Percentiles rank a stretch among this genome's conserved stretches.
Evolutionary conservation across 2,797 vertebrate species (phyloP).

Genomic region (Agapornis canus): DNA sequence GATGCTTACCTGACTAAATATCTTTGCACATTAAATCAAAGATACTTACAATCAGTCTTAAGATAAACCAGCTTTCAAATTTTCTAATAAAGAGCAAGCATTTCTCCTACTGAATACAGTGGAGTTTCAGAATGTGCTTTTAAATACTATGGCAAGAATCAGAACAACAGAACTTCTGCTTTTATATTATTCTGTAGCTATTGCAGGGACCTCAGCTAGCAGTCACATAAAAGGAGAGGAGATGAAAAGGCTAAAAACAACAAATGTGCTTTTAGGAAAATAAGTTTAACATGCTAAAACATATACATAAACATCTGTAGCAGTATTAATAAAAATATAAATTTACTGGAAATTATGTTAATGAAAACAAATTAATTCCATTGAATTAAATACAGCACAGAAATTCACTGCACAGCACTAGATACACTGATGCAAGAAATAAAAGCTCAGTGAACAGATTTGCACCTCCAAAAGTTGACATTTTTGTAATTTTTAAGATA

Average conservation of each 20-base stretch:
- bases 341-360: constrained; percentile 59
- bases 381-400: constrained; percentile 63
- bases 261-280: neutral
- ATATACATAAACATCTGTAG: constrained; percentile 7
- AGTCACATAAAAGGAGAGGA: constrained; percentile 28
- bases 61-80: constrained; percentile 79
- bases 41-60: constrained; percentile 89
- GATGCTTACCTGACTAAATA: constrained; percentile 99
- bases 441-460: constrained; percentile 14
- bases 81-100: constrained; percentile 68
- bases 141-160: constrained; percentile 30
- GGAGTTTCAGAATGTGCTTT: constrained; percentile 41
- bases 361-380: constrained; percentile 68
- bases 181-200: constrained; percentile 57
- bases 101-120: constrained; percentile 36
- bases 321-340: constrained; percentile 63
- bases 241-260: constrained; percentile 43
- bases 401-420: constrained; percentile 58
- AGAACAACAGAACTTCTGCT: constrained; percentile 49
- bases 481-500: constrained; percentile 51
- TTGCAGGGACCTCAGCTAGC: constrained; percentile 37
- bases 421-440: constrained; percentile 27
- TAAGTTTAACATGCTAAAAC: constrained; percentile 32
- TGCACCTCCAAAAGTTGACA: constrained; percentile 52
- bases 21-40: constrained; percentile 89